Percentiles rank a stretch among this genome's conserved stretches.
Conservation (phyloP, 1,140 invertebrate species). For the Penaeus chinensis region DNA sequence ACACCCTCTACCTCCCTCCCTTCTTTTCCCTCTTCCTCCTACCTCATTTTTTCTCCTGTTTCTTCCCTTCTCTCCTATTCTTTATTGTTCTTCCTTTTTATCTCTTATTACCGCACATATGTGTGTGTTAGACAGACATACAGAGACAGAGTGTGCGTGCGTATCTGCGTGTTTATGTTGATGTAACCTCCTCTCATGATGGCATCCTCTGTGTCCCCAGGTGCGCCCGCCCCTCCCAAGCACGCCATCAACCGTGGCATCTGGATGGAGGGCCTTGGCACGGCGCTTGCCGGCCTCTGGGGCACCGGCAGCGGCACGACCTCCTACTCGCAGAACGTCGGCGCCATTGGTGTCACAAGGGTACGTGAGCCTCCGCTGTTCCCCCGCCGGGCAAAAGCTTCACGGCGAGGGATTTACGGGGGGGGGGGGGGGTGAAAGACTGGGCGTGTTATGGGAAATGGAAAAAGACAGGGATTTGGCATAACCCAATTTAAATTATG, state of each 20-base stretch:
- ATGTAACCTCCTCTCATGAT: not conserved
- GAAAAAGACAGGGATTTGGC: no score
- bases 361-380: slow-evolving; percentile 64
- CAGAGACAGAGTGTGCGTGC: not conserved
- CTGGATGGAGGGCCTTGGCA: slow-evolving; percentile 85
- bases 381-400: no score
- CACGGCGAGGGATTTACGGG: no score
- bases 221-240: slow-evolving; percentile 82
- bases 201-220: slow-evolving; percentile 66
- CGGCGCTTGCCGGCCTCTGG: slow-evolving; percentile 83
- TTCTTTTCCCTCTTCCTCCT: not conserved
- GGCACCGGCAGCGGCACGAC: slow-evolving; percentile 87
- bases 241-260: slow-evolving; percentile 90
- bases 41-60: not conserved
- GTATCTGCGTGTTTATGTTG: not conserved
- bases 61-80: not conserved
- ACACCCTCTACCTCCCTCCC: no score
- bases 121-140: no score
- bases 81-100: not conserved
- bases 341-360: slow-evolving; percentile 82
- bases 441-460: no score
- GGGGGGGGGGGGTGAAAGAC: no score
- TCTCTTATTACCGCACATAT: not conserved
- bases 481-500: no score
- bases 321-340: slow-evolving; percentile 92